Conservation (phyloP, 2,113 vertebrate species). For the Eira barbara region DNA sequence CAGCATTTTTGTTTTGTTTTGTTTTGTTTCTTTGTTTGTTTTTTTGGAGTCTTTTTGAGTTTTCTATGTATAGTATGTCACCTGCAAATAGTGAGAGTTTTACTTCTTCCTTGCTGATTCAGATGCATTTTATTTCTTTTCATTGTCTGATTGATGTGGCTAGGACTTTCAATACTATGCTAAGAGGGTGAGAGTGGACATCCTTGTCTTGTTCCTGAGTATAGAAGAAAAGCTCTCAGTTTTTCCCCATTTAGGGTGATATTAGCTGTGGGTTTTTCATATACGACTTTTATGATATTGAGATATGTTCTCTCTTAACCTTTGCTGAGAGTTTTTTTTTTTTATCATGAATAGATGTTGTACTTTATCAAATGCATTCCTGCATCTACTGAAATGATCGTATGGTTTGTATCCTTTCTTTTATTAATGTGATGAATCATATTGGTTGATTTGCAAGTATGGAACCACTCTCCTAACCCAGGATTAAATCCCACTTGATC, state of each 20-base stretch:
- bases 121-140: neutral
- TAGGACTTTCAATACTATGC: neutral
- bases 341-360: neutral
- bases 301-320: neutral
- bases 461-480: neutral
- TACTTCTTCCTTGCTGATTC: neutral
- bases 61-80: neutral
- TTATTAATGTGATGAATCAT: neutral
- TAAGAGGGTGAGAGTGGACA: neutral
- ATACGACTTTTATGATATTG: neutral
- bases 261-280: neutral
- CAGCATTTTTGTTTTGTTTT: neutral
- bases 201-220: neutral
- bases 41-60: neutral
- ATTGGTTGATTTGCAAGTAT: neutral
- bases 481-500: neutral
- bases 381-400: neutral
- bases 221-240: neutral
- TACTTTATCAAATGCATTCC: neutral
- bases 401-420: neutral
- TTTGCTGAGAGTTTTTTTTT: neutral
- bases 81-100: neutral
- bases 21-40: neutral
- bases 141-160: neutral
- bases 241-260: neutral